phyloP scores from a whole-genome alignment of 2,113 vertebrate species.

The Antechinus stuartii region DNA sequence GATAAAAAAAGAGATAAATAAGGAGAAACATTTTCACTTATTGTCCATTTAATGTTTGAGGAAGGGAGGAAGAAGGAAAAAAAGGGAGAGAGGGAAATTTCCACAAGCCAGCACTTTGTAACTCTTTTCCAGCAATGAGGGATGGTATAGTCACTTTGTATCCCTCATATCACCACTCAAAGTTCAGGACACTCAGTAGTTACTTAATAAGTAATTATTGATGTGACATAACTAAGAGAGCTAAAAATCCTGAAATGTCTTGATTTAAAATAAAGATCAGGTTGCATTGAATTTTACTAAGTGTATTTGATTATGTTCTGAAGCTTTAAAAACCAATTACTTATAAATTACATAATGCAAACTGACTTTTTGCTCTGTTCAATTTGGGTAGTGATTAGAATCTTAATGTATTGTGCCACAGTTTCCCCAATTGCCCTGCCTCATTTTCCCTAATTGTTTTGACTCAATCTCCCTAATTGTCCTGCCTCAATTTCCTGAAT shows the following conservation, averaged over 20 bases:
- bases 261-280: constrained; percentile 16
- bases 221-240: constrained; percentile 23
- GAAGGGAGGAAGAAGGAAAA: background rate
- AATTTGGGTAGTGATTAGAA: background rate
- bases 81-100: background rate
- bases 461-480: too few species aligned
- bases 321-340: constrained; percentile 25
- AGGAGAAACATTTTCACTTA: background rate
- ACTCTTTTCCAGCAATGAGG: background rate
- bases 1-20: background rate
- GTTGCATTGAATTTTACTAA: constrained; percentile 37
- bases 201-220: background rate
- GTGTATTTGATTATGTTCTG: constrained; percentile 7
- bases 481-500: too few species aligned
- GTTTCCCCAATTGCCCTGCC: too few species aligned
- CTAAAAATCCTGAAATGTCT: constrained; percentile 14
- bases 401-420: background rate
- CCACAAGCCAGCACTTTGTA: background rate
- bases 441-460: too few species aligned
- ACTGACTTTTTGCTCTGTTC: background rate
- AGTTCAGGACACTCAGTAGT: background rate
- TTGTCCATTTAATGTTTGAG: background rate
- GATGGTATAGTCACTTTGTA: constrained; percentile 2
- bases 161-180: constrained; percentile 27
- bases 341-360: background rate